Conservation (phyloP, 2,113 vertebrate species). For the Onychostoma macrolepis region DNA sequence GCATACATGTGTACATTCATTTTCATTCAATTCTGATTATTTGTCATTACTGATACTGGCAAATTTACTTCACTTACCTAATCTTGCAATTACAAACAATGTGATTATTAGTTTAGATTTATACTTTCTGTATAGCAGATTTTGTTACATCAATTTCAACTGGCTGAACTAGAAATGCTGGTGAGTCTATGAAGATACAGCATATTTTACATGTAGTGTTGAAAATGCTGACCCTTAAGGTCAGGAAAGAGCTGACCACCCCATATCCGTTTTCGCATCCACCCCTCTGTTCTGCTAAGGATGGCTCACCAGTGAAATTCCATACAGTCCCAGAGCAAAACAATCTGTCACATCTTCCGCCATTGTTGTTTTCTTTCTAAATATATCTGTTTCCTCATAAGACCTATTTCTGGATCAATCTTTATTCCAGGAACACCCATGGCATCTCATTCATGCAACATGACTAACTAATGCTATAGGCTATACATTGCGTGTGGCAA, state of each 20-base stretch:
- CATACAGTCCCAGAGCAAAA: conserved; percentile 60
- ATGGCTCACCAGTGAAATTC: conserved; percentile 62
- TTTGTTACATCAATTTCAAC: neutral
- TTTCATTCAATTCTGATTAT: neutral
- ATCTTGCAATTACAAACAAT: neutral
- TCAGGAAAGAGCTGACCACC: conserved; percentile 75
- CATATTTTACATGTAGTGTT: conserved; percentile 41
- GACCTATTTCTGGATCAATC: conserved; percentile 58
- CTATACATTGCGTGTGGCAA: conserved; percentile 30
- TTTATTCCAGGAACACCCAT: conserved; percentile 48
- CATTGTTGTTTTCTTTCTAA: conserved; percentile 21
- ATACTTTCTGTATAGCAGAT: neutral
- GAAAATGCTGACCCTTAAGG: conserved; percentile 73
- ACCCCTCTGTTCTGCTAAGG: conserved; percentile 61
- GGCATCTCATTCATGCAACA: conserved; percentile 56
- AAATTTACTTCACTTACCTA: neutral
- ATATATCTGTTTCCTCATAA: conserved; percentile 27
- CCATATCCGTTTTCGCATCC: conserved; percentile 72
- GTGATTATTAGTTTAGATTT: neutral
- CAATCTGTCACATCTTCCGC: conserved; percentile 23
- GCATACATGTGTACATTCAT: neutral
- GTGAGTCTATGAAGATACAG: neutral
- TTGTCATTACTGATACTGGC: neutral
- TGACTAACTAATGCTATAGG: conserved; percentile 57
- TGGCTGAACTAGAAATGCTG: neutral